Conservation (phyloP, 1,140 invertebrate species). For the Drosophila tsacasi region DNA sequence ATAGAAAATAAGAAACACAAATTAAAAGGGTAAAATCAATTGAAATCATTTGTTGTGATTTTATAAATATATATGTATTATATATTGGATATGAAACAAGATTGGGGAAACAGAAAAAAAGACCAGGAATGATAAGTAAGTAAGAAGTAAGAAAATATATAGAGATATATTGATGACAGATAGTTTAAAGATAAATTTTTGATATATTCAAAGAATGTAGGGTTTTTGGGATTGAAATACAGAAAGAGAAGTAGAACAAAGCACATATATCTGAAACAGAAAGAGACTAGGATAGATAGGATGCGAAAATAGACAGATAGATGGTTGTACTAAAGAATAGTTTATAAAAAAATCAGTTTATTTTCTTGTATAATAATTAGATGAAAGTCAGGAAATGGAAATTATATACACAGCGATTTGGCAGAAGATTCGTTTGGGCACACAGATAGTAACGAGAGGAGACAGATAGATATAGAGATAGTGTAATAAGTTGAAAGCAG, state of each 20-base stretch:
- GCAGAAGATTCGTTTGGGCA: slow-evolving; percentile 28
- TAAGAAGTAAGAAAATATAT: neutral
- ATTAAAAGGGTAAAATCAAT: neutral
- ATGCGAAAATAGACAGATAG: slow-evolving; percentile 7
- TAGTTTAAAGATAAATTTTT: neutral
- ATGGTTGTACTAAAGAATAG: slow-evolving; percentile 5
- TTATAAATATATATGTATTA: too few relatives aligned
- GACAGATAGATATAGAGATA: neutral
- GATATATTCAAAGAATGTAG: neutral
- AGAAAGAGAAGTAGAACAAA: neutral
- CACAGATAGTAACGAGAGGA: slow-evolving; percentile 7
- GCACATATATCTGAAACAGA: neutral
- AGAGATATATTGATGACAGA: too few relatives aligned
- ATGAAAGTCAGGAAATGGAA: slow-evolving; percentile 36
- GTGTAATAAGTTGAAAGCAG: neutral
- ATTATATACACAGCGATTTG: slow-evolving; percentile 70
- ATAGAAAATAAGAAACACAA: neutral
- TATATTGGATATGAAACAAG: too few relatives aligned
- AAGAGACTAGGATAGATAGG: neutral
- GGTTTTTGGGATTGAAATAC: neutral
- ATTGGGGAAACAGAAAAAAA: neutral
- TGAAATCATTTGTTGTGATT: neutral
- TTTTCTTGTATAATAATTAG: slow-evolving; percentile 61
- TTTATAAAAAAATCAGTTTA: slow-evolving; percentile 59
- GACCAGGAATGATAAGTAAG: neutral